Conservation (phyloP, 2,888 invertebrate genomes). For the Volucella inanis region DNA sequence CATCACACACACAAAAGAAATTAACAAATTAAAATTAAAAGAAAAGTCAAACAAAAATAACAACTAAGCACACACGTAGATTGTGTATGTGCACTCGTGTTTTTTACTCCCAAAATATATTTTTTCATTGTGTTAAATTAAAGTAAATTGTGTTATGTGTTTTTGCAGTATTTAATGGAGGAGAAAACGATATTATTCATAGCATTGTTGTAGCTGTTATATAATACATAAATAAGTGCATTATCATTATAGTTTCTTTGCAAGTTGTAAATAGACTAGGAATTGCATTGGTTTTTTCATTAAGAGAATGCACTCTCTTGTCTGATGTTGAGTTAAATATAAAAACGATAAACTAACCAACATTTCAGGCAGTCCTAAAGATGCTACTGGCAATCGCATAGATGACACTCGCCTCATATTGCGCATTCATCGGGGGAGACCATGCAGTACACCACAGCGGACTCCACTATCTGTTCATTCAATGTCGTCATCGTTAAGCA, state of each 20-base stretch:
- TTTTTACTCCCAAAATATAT: constrained; percentile 37
- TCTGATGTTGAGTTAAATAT: constrained; percentile 39
- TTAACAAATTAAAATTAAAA: constrained; percentile 5
- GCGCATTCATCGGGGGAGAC: constrained; percentile 92
- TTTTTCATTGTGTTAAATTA: constrained; percentile 61
- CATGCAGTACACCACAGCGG: constrained; percentile 84
- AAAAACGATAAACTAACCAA: constrained; percentile 58
- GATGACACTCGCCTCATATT: constrained; percentile 94
- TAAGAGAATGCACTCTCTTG: constrained; percentile 54
- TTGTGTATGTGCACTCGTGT: constrained; percentile 59
- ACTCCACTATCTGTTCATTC: constrained; percentile 86
- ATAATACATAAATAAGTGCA: constrained; percentile 27
- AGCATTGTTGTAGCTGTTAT: constrained; percentile 44
- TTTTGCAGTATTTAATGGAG: constrained; percentile 46
- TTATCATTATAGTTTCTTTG: constrained; percentile 55
- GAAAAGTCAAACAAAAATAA: constrained; percentile 26
- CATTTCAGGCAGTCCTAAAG: constrained; percentile 86
- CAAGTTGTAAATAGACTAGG: constrained; percentile 69
- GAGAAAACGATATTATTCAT: constrained; percentile 21
- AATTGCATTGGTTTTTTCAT: constrained; percentile 70
- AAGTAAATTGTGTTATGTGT: constrained; percentile 69
- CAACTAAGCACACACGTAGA: constrained; percentile 55
- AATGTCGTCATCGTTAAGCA: constrained; percentile 86
- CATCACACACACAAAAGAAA: constrained; percentile 26
- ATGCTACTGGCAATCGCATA: constrained; percentile 87